A percentile compares a stretch with the other conserved stretches of the same genome.
Evolutionary conservation across 2,888 invertebrate species (phyloP).

Genomic region (Flexamia atlantica): DNA sequence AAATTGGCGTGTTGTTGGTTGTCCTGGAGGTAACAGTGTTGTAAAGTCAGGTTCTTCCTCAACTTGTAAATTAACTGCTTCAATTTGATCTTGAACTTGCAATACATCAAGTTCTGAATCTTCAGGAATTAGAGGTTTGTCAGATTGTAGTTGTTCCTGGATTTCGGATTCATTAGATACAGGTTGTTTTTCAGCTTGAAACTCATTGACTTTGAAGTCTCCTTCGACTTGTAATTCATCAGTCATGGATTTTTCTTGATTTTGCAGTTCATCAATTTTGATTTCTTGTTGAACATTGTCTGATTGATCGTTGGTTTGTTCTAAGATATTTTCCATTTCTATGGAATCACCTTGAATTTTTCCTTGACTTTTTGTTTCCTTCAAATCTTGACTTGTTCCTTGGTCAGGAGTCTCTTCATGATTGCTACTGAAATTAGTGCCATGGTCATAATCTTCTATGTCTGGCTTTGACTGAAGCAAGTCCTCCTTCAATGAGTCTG

Average conservation of each 20-base stretch:
- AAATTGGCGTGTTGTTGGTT: background rate
- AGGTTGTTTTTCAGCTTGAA: background rate
- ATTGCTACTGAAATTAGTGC: too few species aligned
- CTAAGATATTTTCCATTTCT: background rate
- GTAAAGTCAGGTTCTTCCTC: background rate
- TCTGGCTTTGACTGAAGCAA: background rate
- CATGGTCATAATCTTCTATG: background rate
- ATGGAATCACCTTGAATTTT: background rate
- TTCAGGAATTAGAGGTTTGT: background rate
- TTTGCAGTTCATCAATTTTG: conserved; percentile 17
- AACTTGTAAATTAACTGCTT: background rate
- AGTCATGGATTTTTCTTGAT: conserved; percentile 5
- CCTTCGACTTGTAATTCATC: too few species aligned
- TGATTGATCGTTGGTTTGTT: background rate
- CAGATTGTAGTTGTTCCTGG: background rate
- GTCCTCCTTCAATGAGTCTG: background rate
- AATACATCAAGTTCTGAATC: background rate
- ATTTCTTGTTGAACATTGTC: background rate
- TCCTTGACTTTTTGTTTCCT: background rate
- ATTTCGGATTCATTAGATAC: background rate
- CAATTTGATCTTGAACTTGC: background rate
- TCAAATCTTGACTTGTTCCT: too few species aligned
- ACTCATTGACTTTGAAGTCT: background rate
- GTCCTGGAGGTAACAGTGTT: background rate
- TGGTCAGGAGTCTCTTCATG: background rate